Conservation (phyloP, 2,888 invertebrate species). For the Agrochola macilenta region DNA sequence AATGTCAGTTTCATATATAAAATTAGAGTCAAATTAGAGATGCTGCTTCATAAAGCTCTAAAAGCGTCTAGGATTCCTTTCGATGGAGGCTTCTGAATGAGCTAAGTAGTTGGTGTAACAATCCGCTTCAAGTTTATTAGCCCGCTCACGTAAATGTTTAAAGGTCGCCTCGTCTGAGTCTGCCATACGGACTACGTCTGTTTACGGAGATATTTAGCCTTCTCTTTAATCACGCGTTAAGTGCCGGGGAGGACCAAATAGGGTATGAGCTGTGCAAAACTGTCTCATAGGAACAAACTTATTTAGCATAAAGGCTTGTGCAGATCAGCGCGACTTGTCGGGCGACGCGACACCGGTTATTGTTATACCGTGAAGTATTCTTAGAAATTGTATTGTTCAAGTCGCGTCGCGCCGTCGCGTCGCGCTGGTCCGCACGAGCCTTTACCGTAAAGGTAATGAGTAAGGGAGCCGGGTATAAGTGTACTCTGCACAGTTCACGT, state of each 20-base stretch:
- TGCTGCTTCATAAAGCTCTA: conserved; percentile 13
- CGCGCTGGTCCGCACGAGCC: too few relatives aligned
- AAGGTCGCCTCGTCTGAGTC: not conserved
- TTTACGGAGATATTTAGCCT: not conserved
- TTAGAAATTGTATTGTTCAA: too few relatives aligned
- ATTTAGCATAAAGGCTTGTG: too few relatives aligned
- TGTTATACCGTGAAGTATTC: too few relatives aligned
- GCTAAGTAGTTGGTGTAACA: conserved; percentile 5
- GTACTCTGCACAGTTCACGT: conserved; percentile 1
- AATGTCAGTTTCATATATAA: too few relatives aligned
- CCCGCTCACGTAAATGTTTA: conserved; percentile 8
- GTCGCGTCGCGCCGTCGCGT: too few relatives aligned
- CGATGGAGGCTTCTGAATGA: not conserved
- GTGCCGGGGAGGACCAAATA: not conserved
- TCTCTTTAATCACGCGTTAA: conserved; percentile 5
- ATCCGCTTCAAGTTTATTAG: conserved; percentile 3
- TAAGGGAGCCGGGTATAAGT: not conserved
- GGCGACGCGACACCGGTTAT: too few relatives aligned
- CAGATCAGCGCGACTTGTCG: too few relatives aligned
- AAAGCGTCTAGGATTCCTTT: conserved; percentile 22
- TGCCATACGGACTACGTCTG: not conserved
- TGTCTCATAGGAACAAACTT: conserved; percentile 4
- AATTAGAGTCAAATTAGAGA: too few relatives aligned
- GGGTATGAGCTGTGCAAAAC: not conserved
- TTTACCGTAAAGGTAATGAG: not conserved